phyloP scores from a whole-genome alignment of 1,140 invertebrate species.

The Triops cancriformis region DNA sequence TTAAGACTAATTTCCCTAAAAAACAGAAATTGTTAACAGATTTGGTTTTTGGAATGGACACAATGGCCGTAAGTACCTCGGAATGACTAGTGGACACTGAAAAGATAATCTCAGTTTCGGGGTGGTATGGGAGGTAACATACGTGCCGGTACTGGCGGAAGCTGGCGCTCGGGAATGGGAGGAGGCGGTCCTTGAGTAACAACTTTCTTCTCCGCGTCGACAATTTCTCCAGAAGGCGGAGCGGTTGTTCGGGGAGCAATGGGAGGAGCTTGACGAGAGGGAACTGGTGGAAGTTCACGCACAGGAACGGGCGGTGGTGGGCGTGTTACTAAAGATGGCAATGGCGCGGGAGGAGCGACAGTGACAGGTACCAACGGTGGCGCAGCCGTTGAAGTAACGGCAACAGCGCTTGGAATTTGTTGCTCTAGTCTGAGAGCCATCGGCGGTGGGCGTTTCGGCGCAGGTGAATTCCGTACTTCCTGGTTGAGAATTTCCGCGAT shows the following conservation, averaged over 20 bases:
- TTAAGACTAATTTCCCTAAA: no score
- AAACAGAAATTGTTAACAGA: no score
- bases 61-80: background rate
- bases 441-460: constrained; percentile 13
- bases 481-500: constrained; percentile 15
- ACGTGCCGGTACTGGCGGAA: background rate
- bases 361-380: constrained; percentile 28
- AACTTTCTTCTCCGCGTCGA: background rate
- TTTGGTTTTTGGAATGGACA: background rate
- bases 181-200: background rate
- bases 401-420: constrained; percentile 20
- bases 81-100: background rate
- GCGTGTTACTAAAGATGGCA: constrained; percentile 31
- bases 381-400: constrained; percentile 29
- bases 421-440: constrained; percentile 17
- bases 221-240: background rate
- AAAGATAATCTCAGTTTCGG: background rate
- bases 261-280: constrained; percentile 53
- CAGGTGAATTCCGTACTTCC: constrained; percentile 14
- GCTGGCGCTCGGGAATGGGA: background rate
- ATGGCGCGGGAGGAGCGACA: constrained; percentile 28
- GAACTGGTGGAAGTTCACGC: constrained; percentile 41
- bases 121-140: background rate
- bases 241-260: constrained; percentile 50
- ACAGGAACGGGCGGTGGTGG: constrained; percentile 30